These are phyloP conservation scores for Nemapogon koenigi DNA, from an alignment of 2,888 invertebrate genomes.

Conservation along the genomic window DNA sequence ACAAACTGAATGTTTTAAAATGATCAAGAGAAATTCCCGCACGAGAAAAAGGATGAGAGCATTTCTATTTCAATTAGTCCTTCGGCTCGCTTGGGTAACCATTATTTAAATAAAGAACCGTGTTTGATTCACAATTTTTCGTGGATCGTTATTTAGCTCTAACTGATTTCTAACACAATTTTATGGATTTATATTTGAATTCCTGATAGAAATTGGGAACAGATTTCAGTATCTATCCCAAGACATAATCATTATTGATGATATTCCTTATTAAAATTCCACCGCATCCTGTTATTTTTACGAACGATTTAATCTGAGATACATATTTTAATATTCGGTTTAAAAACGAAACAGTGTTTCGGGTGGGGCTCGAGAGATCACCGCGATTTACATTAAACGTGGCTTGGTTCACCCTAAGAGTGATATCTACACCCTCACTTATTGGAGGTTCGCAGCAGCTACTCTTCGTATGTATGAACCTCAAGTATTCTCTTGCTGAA, in stretches of 20 bases:
- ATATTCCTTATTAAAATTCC: too few species aligned
- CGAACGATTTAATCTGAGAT: too few species aligned
- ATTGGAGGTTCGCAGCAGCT: conserved; percentile 11
- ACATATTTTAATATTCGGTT: too few species aligned
- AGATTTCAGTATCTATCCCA: too few species aligned
- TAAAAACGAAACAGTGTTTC: conserved; percentile 1
- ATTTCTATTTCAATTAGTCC: background rate
- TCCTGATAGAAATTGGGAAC: background rate
- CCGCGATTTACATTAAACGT: conserved; percentile 58
- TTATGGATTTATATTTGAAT: background rate
- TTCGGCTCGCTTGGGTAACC: too few species aligned
- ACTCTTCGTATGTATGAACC: conserved; percentile 15
- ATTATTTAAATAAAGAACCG: too few species aligned
- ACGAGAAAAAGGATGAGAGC: background rate
- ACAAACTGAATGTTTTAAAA: conserved; percentile 63
- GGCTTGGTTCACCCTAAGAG: conserved; percentile 36
- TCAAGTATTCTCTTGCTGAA: conserved; percentile 26
- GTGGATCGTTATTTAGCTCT: background rate
- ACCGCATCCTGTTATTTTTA: too few species aligned
- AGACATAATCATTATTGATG: too few species aligned
- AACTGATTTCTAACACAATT: background rate
- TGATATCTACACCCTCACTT: conserved; percentile 36
- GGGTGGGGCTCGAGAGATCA: conserved; percentile 1
- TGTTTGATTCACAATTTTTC: too few species aligned
- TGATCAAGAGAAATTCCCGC: conserved; percentile 27